These are phyloP conservation scores for Liolophura sinensis DNA, from an alignment of 1,140 invertebrate genomes.

Conservation along the genomic window DNA sequence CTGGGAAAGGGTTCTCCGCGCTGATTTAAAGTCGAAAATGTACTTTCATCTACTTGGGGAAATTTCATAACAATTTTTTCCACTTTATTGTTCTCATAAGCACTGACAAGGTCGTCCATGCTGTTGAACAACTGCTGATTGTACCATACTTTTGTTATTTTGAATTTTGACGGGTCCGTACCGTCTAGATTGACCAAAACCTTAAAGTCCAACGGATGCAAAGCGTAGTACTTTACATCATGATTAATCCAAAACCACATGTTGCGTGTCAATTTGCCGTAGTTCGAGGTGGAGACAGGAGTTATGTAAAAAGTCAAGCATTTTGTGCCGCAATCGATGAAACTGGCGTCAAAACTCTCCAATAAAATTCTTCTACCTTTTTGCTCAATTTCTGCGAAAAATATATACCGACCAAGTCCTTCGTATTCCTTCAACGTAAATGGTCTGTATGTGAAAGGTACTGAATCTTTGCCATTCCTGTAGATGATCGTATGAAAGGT, in stretches of 20 bases:
- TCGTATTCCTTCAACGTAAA: conserved; percentile 36
- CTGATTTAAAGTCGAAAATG: conserved; percentile 13
- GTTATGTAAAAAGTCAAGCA: conserved; percentile 24
- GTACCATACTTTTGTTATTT: conserved; percentile 19
- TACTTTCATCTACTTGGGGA: conserved; percentile 1
- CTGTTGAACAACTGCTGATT: conserved; percentile 6
- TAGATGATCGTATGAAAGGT: conserved; percentile 30
- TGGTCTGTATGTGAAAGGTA: conserved; percentile 44
- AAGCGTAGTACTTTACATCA: conserved; percentile 19
- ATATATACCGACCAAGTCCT: conserved; percentile 14
- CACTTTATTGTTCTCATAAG: not conserved
- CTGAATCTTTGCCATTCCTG: conserved; percentile 34
- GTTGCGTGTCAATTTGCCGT: conserved; percentile 16
- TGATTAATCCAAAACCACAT: conserved; percentile 33
- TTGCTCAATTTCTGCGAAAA: conserved; percentile 29
- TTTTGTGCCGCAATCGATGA: conserved; percentile 16
- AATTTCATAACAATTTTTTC: conserved; percentile 8
- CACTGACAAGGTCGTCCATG: conserved; percentile 5
- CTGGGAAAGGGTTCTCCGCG: conserved; percentile 2
- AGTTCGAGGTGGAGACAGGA: conserved; percentile 19
- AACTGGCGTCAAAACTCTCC: conserved; percentile 24
- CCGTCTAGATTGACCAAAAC: conserved; percentile 27
- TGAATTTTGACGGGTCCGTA: conserved; percentile 16
- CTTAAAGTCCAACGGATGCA: conserved; percentile 35
- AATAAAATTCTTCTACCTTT: conserved; percentile 31